Evolutionary conservation across 2,888 invertebrate genomes (phyloP).

Genomic region (Hylaea fasciaria): DNA sequence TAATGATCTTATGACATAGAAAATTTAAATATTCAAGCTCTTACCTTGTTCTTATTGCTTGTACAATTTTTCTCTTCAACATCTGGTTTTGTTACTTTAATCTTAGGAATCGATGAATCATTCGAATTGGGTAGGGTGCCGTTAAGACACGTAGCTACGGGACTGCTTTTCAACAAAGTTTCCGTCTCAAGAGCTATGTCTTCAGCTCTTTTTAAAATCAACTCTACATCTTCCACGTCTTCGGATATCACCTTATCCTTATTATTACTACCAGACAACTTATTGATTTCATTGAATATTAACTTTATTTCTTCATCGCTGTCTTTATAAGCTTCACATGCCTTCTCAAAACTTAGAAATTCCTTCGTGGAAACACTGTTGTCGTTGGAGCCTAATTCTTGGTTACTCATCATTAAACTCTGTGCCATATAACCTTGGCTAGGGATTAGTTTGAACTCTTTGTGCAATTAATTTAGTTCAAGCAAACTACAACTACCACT

Average conservation of each 20-base stretch:
- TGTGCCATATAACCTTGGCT: slow-evolving; percentile 56
- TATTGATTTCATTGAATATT: slow-evolving; percentile 88
- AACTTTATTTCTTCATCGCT: slow-evolving; percentile 87
- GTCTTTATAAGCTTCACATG: slow-evolving; percentile 72
- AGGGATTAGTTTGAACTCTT: not conserved
- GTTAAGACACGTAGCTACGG: slow-evolving; percentile 50
- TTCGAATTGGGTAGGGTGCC: slow-evolving; percentile 42
- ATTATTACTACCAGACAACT: slow-evolving; percentile 70
- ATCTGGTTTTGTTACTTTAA: slow-evolving; percentile 70
- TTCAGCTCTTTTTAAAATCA: slow-evolving; percentile 77
- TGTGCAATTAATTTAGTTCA: not conserved
- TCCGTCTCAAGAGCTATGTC: slow-evolving; percentile 73
- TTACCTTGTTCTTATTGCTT: slow-evolving; percentile 58
- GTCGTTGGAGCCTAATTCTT: slow-evolving; percentile 66
- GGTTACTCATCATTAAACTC: slow-evolving; percentile 45
- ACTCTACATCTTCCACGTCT: slow-evolving; percentile 73
- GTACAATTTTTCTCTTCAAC: slow-evolving; percentile 48
- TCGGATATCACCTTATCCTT: slow-evolving; percentile 61
- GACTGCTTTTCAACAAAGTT: slow-evolving; percentile 69
- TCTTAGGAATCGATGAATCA: slow-evolving; percentile 61
- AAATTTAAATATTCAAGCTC: slow-evolving; percentile 28
- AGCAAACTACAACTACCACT: no score
- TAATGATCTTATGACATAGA: not conserved
- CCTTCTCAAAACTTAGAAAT: slow-evolving; percentile 73
- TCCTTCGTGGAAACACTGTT: slow-evolving; percentile 76